Base-by-base conservation (phyloP, 1,140 invertebrate genomes). In the Saccostrea glomerata region DNA sequence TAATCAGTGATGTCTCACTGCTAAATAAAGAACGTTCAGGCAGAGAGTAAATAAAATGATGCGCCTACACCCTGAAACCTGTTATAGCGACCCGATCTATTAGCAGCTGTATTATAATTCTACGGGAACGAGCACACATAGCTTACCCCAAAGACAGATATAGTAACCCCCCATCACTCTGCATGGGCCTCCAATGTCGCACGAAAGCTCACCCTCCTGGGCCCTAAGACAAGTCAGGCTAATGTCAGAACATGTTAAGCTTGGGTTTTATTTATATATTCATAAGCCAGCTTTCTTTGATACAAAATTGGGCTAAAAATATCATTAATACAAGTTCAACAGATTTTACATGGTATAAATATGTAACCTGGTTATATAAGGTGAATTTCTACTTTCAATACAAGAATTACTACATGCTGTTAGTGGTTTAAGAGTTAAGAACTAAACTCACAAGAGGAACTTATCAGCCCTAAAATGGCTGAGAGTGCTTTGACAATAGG, bases 71-170 rank as follows among this genome's bases (percentile, higher is more conserved):
- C 83, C 56, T 25, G 83, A 23, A n/a, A 60, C 83, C 40, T 17
- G 83, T 5, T 47, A 56, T 15, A 54, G 54, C 56, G 54, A n/a
- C 40, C 36, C 40, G 40, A 20, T 55, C 54, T 17, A 40, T 56
- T 84, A 84, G 40, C 56, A 84, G 56, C 54, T 15, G 47, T 82
- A 30, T 17, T 56, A 60, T 17, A 84, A 30, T 25, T 30, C 70
- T 77, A 55, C 17, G 83, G 56, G 54, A 84, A 56, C n/a, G 40
- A 54, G 54, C 25, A 84, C 23, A 84, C 56, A 60, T 56, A 56
- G 83, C 56, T 55, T 84, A 60, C 54, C 83, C 25, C 83, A 55
- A 47, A 84, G 47, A 60, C 56, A 77, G 70, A 73, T 23, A 73
- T 66, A 66, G 60, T 23, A 36, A 77, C 70, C 70, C 70, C 25